phyloP scores from a whole-genome alignment of 1,140 invertebrate species.

The Aradophagus sp. region DNA sequence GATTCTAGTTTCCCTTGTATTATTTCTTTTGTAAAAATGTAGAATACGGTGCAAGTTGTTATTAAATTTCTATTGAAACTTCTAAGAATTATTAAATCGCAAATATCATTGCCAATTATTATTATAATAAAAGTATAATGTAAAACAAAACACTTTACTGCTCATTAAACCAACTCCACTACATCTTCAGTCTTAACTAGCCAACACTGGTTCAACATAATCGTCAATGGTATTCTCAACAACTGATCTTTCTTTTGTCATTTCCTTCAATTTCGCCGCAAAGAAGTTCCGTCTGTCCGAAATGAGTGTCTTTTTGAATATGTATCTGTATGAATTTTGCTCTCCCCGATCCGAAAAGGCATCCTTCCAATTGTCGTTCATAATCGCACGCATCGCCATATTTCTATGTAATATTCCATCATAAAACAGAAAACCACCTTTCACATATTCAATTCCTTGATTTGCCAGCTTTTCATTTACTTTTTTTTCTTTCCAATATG shows the following conservation, averaged over 20 bases:
- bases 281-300: slow-evolving; percentile 80
- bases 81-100: too few relatives aligned
- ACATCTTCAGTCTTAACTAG: slow-evolving; percentile 3
- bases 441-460: slow-evolving; percentile 78
- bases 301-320: slow-evolving; percentile 78
- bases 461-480: slow-evolving; percentile 78
- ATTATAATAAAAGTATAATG: slow-evolving; percentile 22
- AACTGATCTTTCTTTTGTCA: slow-evolving; percentile 1
- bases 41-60: slow-evolving; percentile 29
- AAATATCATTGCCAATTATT: slow-evolving; percentile 18
- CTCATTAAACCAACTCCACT: background rate
- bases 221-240: too few relatives aligned
- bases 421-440: slow-evolving; percentile 85
- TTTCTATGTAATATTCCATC: slow-evolving; percentile 83
- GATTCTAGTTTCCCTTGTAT: too few relatives aligned
- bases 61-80: slow-evolving; percentile 33
- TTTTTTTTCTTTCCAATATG: slow-evolving; percentile 77
- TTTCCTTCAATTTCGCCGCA: slow-evolving; percentile 52
- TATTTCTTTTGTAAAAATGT: slow-evolving; percentile 19
- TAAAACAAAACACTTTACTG: slow-evolving; percentile 24
- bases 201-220: background rate
- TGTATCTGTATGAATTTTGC: slow-evolving; percentile 76
- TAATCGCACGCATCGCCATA: slow-evolving; percentile 79
- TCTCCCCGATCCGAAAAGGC: slow-evolving; percentile 81
- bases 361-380: slow-evolving; percentile 77